These are phyloP conservation scores for Pterocles burchelli DNA, from an alignment of 2,113 vertebrate species.

Conservation along the genomic window DNA sequence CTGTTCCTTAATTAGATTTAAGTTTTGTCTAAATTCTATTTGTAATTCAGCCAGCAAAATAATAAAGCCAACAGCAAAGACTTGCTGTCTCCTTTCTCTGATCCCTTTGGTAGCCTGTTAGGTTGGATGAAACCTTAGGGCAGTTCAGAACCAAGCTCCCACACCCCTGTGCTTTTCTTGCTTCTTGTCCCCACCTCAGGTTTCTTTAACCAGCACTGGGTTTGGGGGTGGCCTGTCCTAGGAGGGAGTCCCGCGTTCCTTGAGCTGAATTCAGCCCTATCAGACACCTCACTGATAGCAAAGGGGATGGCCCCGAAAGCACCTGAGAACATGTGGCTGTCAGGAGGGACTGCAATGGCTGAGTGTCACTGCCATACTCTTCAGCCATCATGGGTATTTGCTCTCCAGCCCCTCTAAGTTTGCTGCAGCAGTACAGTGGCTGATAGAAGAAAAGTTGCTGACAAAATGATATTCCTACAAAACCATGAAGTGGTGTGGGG, in stretches of 20 bases:
- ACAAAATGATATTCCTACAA: background rate
- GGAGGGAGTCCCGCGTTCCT: background rate
- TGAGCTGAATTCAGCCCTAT: background rate
- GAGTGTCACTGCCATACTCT: accelerated
- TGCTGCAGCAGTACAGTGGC: accelerated
- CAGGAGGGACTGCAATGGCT: accelerated
- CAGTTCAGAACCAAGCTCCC: background rate
- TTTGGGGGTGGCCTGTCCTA: background rate
- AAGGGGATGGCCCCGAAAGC: background rate
- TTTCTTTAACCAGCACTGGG: background rate
- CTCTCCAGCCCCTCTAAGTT: background rate
- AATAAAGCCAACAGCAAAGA: background rate
- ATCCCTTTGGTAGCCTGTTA: background rate
- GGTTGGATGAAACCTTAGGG: background rate
- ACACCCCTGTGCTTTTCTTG: background rate
- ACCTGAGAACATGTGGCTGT: no score
- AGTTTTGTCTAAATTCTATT: slow-evolving; percentile 39
- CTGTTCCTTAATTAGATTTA: slow-evolving; percentile 53
- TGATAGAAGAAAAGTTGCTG: background rate
- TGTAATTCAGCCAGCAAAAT: slow-evolving; percentile 42
- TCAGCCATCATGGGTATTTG: accelerated
- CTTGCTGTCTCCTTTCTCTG: background rate
- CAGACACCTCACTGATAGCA: accelerated
- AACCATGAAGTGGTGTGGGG: accelerated
- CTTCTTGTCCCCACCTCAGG: accelerated